Evolutionary conservation across 2,113 vertebrate species (phyloP).

Genomic region (Phalacrocorax brasilianus): DNA sequence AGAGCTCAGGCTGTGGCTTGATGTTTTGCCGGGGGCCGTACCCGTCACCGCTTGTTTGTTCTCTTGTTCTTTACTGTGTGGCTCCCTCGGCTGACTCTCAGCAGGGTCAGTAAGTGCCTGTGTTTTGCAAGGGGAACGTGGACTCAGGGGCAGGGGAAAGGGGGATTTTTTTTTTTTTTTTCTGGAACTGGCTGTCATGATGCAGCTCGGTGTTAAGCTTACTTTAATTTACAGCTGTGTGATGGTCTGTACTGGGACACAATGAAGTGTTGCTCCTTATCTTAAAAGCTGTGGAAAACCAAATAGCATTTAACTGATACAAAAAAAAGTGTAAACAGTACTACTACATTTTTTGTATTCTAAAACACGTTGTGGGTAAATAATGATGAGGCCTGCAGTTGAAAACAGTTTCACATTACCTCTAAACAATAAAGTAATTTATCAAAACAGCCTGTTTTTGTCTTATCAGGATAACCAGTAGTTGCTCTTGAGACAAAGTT

Average conservation of each 20-base stretch:
- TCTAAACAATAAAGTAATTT: slow-evolving; percentile 60
- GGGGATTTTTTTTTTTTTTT: neutral
- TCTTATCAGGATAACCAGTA: neutral
- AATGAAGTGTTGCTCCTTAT: neutral
- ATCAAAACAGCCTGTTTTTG: slow-evolving; percentile 20
- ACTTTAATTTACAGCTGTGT: neutral
- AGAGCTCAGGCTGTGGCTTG: neutral
- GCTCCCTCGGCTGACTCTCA: neutral
- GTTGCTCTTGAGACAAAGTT: neutral
- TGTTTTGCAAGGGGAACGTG: neutral
- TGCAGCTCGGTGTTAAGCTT: neutral
- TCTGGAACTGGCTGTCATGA: neutral
- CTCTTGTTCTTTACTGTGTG: neutral
- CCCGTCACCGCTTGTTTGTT: neutral
- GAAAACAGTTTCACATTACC: neutral
- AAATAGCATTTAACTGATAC: slow-evolving; percentile 5
- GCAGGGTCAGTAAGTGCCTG: slow-evolving; percentile 7
- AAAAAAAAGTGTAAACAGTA: neutral
- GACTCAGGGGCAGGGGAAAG: neutral
- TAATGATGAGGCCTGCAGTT: neutral
- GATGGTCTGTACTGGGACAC: neutral
- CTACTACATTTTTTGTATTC: neutral
- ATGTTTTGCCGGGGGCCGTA: neutral
- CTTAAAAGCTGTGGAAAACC: slow-evolving; percentile 42
- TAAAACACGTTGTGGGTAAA: neutral